A percentile compares a stretch with the other conserved stretches of the same genome.
Conservation (phyloP, 2,888 invertebrate species). For the Drosophila bunnanda region DNA sequence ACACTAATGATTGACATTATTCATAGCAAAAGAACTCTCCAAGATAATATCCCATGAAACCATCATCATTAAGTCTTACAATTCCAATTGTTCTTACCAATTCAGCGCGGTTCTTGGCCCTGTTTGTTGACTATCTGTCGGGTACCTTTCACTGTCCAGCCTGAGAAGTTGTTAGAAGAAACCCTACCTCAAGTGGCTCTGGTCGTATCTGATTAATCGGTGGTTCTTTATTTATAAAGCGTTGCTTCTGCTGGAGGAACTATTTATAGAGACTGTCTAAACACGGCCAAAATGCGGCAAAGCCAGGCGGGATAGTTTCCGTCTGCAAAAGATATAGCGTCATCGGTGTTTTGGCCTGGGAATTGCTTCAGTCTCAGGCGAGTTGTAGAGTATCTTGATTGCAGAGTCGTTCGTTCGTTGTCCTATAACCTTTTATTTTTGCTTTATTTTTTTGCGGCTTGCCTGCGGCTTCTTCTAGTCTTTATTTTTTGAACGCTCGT, state of each 20-base stretch:
- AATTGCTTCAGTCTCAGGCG: conserved; percentile 14
- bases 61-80: conserved; percentile 1
- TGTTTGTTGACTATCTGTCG: neutral
- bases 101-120: neutral
- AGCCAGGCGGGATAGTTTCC: conserved; percentile 38
- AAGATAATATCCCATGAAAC: neutral
- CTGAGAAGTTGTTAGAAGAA: conserved; percentile 10
- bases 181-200: conserved; percentile 65
- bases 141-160: conserved; percentile 11
- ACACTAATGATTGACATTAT: neutral
- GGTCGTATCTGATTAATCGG: conserved; percentile 54
- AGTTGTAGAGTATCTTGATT: conserved; percentile 27
- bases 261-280: conserved; percentile 55
- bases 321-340: conserved; percentile 34
- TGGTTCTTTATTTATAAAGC: conserved; percentile 56
- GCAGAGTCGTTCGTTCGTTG: conserved; percentile 76
- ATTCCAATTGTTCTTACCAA: neutral
- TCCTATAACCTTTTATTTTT: conserved; percentile 73
- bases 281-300: conserved; percentile 44
- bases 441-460: conserved; percentile 40
- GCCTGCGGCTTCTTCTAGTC: conserved; percentile 34
- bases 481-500: conserved; percentile 4
- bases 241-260: conserved; percentile 37
- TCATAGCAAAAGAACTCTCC: neutral
- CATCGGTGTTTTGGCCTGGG: conserved; percentile 36